Conservation (phyloP, 2,113 vertebrate genomes). For the Castor canadensis region DNA sequence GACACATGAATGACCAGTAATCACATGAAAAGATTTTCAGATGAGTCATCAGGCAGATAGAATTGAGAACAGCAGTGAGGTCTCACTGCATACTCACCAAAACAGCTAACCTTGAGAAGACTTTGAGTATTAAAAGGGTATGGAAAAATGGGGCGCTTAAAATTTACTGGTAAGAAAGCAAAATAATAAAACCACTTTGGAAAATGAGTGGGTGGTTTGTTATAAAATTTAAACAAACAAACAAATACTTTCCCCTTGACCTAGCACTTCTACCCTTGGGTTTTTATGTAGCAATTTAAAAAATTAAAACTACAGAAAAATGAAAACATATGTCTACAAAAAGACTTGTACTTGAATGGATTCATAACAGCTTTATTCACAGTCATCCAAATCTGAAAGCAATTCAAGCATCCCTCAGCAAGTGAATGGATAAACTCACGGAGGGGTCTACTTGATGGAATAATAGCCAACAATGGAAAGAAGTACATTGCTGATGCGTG, state of each 20-base stretch:
- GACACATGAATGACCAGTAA: too few relatives aligned
- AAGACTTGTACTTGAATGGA: background rate
- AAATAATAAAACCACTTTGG: background rate
- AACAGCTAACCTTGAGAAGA: background rate
- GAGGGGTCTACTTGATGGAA: background rate
- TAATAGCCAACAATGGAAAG: background rate
- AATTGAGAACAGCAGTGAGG: background rate
- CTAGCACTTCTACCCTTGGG: background rate
- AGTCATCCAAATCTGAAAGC: background rate
- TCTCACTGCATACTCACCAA: background rate
- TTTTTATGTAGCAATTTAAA: background rate
- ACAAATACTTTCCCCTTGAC: background rate
- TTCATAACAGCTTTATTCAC: background rate
- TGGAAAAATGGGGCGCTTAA: background rate
- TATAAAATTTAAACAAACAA: constrained; percentile 7
- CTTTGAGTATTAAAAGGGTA: background rate
- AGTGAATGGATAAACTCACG: too few relatives aligned
- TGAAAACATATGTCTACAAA: background rate
- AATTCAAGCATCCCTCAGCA: background rate
- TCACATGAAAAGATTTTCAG: background rate
- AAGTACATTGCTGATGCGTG: background rate
- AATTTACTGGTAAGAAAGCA: background rate
- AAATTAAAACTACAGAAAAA: background rate
- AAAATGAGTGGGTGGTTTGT: background rate
- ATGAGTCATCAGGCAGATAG: background rate